Evolutionary conservation across 2,888 invertebrate species (phyloP).

Genomic region (Baccha elongata): DNA sequence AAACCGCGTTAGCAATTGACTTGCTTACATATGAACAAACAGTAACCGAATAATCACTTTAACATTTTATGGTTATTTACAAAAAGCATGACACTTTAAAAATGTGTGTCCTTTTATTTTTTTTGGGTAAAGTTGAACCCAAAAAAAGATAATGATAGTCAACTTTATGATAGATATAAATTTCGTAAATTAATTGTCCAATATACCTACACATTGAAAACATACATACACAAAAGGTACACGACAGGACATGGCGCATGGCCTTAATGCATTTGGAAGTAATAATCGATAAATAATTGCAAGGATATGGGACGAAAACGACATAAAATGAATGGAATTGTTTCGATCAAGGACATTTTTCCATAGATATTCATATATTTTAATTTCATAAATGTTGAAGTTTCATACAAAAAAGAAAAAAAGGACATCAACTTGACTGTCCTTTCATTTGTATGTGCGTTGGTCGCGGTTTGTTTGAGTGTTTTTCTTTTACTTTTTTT

Average conservation of each 20-base stretch:
- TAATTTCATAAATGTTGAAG: not conserved
- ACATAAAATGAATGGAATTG: slow-evolving; percentile 58
- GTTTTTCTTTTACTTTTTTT: not conserved
- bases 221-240: slow-evolving; percentile 45
- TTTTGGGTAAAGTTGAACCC: slow-evolving; percentile 14
- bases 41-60: slow-evolving; percentile 60
- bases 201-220: slow-evolving; percentile 22
- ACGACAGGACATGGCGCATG: slow-evolving; percentile 35
- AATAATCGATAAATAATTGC: slow-evolving; percentile 74
- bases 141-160: slow-evolving; percentile 1
- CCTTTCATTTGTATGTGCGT: slow-evolving; percentile 35
- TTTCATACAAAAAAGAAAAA: not conserved
- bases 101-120: slow-evolving; percentile 10
- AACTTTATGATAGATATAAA: slow-evolving; percentile 54
- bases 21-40: not conserved
- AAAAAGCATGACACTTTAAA: slow-evolving; percentile 52
- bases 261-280: slow-evolving; percentile 52
- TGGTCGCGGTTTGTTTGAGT: not conserved
- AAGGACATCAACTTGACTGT: slow-evolving; percentile 66
- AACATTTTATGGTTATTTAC: slow-evolving; percentile 68
- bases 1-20: slow-evolving; percentile 20
- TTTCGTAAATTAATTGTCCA: slow-evolving; percentile 65
- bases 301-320: slow-evolving; percentile 61
- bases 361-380: slow-evolving; percentile 49
- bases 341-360: slow-evolving; percentile 27